These are phyloP conservation scores for Caenorhabditis afra DNA, from an alignment of 2,888 invertebrate genomes.

Conservation along the genomic window DNA sequence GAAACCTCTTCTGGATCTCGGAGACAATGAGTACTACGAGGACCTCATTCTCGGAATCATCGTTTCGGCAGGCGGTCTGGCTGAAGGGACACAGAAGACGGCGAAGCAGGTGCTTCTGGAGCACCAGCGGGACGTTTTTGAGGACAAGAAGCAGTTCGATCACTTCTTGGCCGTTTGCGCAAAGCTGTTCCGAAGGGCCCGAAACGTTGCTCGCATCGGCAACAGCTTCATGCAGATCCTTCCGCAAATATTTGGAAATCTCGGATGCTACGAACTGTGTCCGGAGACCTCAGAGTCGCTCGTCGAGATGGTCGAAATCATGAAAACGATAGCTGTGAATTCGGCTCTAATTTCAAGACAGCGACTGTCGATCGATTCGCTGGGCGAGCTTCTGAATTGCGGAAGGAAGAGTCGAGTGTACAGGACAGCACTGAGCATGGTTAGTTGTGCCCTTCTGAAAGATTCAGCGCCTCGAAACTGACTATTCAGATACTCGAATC, in stretches of 20 bases:
- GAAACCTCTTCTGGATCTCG: slow-evolving; percentile 32
- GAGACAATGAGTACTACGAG: slow-evolving; percentile 39
- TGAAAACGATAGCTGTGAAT: slow-evolving; percentile 32
- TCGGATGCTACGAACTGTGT: slow-evolving; percentile 40
- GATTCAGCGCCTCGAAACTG: too few relatives aligned
- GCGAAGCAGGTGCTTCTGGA: slow-evolving; percentile 47
- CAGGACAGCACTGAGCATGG: slow-evolving; percentile 32
- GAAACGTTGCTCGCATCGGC: slow-evolving; percentile 33
- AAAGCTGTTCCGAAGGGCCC: slow-evolving; percentile 16
- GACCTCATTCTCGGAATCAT: slow-evolving; percentile 42
- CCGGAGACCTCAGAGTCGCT: slow-evolving; percentile 41
- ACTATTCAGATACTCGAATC: slow-evolving; percentile 67
- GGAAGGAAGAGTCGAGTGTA: slow-evolving; percentile 48
- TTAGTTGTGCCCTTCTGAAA: not conserved
- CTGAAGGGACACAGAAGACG: slow-evolving; percentile 55
- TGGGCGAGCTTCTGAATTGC: slow-evolving; percentile 52
- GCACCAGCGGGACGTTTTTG: slow-evolving; percentile 41
- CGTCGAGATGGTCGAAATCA: slow-evolving; percentile 33
- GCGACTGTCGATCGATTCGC: slow-evolving; percentile 36
- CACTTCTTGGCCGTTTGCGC: slow-evolving; percentile 29
- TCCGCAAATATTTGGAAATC: slow-evolving; percentile 48
- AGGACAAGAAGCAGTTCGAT: slow-evolving; percentile 51
- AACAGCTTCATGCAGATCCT: slow-evolving; percentile 55
- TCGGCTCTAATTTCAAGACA: slow-evolving; percentile 35
- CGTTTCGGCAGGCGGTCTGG: slow-evolving; percentile 52